These are phyloP conservation scores for Noctua fimbriata DNA, from an alignment of 2,888 invertebrate species.

Conservation along the genomic window DNA sequence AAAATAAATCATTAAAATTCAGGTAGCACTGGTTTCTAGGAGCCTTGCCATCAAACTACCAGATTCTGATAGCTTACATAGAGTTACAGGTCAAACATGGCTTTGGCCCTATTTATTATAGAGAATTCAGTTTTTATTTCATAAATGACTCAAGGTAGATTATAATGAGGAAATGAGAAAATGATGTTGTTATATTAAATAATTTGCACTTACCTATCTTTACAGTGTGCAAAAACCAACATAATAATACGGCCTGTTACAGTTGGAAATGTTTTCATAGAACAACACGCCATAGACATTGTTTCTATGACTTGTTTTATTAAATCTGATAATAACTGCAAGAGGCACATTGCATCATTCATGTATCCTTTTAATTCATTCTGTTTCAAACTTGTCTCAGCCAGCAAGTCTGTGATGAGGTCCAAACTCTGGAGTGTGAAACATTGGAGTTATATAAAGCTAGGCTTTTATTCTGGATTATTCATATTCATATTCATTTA, in stretches of 20 bases:
- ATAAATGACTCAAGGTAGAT: not conserved
- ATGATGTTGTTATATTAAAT: not conserved
- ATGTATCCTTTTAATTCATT: constrained; percentile 72
- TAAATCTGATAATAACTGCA: constrained; percentile 78
- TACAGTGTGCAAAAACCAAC: constrained; percentile 87
- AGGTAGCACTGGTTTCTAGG: not conserved
- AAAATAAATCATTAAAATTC: not conserved
- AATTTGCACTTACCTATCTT: constrained; percentile 81
- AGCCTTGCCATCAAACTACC: not conserved
- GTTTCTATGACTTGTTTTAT: constrained; percentile 77
- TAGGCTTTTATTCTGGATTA: not conserved
- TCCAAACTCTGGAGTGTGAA: constrained; percentile 74
- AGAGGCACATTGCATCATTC: constrained; percentile 74
- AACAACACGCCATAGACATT: constrained; percentile 73
- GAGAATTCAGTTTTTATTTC: not conserved
- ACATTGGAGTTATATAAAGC: not conserved
- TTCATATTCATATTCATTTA: too few species aligned
- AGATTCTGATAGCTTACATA: not conserved
- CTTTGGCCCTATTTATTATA: too few species aligned
- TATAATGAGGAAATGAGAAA: not conserved
- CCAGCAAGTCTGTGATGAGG: constrained; percentile 69
- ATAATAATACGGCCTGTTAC: constrained; percentile 80
- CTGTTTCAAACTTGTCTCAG: constrained; percentile 65
- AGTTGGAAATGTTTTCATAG: constrained; percentile 77
- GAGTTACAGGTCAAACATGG: too few species aligned